Evolutionary conservation across 2,113 vertebrate genomes (phyloP), one percentile per base, ranked within the genome.

Genomic region (Hystrix brachyura): DNA sequence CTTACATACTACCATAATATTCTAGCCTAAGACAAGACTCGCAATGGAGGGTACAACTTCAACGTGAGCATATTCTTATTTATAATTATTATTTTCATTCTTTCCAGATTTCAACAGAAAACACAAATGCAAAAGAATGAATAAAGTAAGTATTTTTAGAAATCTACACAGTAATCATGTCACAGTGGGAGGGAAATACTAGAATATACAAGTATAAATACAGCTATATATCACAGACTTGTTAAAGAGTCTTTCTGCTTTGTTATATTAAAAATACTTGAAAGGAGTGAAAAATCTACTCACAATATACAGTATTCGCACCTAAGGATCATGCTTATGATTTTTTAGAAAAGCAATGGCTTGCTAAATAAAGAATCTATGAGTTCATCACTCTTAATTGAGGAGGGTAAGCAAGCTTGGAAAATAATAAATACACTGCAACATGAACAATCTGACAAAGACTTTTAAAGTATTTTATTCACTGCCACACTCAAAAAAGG

Each of bases 311-410:
- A 62, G 25, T 55, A 64, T 81, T 95, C 74, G 76, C 48, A 95
- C 10, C 34, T 4, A 91, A 46, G 59, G 91, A 69, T 57, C 62
- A 84, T 21, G 23, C 48, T 53, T 84, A 76, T 71, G 21, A 48
- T 79, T 89, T 25, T 95, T 80, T 51, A 72, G 29, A 94, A 72
- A 95, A 79, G 29, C 38, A 91, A 72, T 87, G 38, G 78, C 62
- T 71, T 80, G 27, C 18, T 95, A 94, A 85, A 94, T 32, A n/a
- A 86, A 93, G 71, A 96, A 11, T 57, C 23, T 96, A 53, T 81
- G 38, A 95, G n/a, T 93, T 94, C 25, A 85, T 53, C 65, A 85
- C 5, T 14, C 67, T 53, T 80, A 93, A 80, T 3, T 95, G 82
- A 88, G 17, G 82, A 88, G 17, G 67, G 21, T 17, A 91, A 32